A percentile compares a stretch with the other conserved stretches of the same genome.
Evolutionary conservation across 2,113 vertebrate species (phyloP).

Genomic region (Harpagus bidentatus): DNA sequence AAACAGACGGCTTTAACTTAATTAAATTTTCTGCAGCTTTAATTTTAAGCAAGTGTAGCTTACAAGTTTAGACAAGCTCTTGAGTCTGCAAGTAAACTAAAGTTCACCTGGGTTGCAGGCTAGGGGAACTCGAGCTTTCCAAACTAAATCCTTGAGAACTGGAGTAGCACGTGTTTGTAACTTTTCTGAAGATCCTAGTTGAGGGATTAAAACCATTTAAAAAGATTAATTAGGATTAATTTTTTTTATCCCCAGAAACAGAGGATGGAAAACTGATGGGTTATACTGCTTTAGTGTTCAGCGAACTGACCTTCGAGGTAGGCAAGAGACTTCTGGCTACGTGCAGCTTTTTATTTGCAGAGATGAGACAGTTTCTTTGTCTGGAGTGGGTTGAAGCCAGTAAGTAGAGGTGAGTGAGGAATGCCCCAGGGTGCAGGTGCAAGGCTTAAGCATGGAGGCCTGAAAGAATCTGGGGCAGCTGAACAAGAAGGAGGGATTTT

Average conservation of each 20-base stretch:
- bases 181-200: background rate
- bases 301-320: background rate
- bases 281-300: background rate
- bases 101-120: background rate
- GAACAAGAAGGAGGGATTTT: background rate
- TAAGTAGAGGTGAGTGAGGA: background rate
- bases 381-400: background rate
- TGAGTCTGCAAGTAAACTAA: background rate
- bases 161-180: background rate
- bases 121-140: background rate
- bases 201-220: background rate
- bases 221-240: background rate
- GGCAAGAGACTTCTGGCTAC: background rate
- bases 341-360: background rate
- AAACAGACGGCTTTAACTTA: background rate
- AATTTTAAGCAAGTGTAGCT: background rate
- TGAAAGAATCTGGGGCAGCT: background rate
- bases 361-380: background rate
- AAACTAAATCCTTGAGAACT: background rate
- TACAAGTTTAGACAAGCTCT: background rate
- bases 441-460: background rate
- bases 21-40: background rate
- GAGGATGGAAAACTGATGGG: background rate
- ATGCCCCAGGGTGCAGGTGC: background rate
- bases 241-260: background rate